A percentile compares a stretch with the other conserved stretches of the same genome.
Conservation (phyloP, 2,797 vertebrate genomes). For the Enteromius unitaeniatus region DNA sequence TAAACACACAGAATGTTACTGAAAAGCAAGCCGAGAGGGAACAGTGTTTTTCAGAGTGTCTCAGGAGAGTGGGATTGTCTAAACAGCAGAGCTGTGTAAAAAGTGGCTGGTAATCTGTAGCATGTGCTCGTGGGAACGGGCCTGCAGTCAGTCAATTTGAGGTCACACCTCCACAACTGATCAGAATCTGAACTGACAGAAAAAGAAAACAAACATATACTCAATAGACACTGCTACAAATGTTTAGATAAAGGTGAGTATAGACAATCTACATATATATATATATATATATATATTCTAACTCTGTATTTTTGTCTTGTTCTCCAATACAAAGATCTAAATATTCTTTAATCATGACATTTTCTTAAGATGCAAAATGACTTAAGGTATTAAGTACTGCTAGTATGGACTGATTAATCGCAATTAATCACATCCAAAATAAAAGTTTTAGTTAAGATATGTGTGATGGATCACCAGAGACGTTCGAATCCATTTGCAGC, state of each 20-base stretch:
- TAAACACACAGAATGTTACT: slow-evolving; percentile 27
- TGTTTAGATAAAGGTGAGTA: neutral
- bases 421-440: no score
- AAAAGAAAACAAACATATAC: slow-evolving; percentile 42
- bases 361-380: no score
- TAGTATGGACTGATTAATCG: no score
- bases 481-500: no score
- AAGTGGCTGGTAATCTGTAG: slow-evolving; percentile 33
- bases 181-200: slow-evolving; percentile 48
- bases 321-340: no score
- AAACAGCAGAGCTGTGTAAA: slow-evolving; percentile 14
- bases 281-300: no score
- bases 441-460: no score
- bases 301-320: no score
- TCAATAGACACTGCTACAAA: slow-evolving; percentile 5
- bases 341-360: no score
- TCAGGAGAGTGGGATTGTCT: slow-evolving; percentile 35
- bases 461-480: no score
- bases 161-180: slow-evolving; percentile 36
- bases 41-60: slow-evolving; percentile 6
- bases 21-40: slow-evolving; percentile 9
- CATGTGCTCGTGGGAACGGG: neutral
- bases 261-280: neutral
- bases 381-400: no score
- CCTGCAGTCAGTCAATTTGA: slow-evolving; percentile 17